Conservation (phyloP, 2,888 invertebrate genomes). For the Torymus texanus region DNA sequence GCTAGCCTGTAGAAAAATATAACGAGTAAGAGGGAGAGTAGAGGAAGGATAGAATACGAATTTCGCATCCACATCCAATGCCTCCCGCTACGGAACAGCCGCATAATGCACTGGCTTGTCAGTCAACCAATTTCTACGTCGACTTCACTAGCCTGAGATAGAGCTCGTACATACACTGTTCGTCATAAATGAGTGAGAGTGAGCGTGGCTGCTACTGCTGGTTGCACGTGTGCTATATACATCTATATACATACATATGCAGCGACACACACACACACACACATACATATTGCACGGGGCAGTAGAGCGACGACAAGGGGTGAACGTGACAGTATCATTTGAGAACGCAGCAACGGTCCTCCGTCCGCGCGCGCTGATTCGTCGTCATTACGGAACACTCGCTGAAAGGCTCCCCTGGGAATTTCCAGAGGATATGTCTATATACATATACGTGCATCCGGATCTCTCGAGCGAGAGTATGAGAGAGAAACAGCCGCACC, state of each 20-base stretch:
- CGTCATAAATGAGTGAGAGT: not conserved
- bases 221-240: too few relatives aligned
- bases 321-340: constrained; percentile 43
- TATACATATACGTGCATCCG: too few relatives aligned
- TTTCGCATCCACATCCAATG: too few relatives aligned
- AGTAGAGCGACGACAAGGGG: not conserved
- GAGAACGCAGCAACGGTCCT: not conserved
- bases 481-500: too few relatives aligned
- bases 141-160: constrained; percentile 47
- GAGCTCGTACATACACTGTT: not conserved
- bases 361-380: constrained; percentile 20
- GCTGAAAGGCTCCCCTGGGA: constrained; percentile 14
- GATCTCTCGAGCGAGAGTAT: too few relatives aligned
- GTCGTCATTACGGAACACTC: constrained; percentile 23
- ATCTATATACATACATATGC: too few relatives aligned
- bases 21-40: too few relatives aligned
- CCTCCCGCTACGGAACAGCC: too few relatives aligned
- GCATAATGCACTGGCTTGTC: constrained; percentile 65
- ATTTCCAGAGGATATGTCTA: not conserved
- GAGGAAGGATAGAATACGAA: too few relatives aligned
- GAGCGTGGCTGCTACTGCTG: not conserved
- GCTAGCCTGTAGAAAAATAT: too few relatives aligned
- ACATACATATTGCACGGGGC: too few relatives aligned
- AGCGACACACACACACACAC: too few relatives aligned
- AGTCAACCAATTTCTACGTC: constrained; percentile 68